These are phyloP conservation scores for Lapara coniferarum DNA, from an alignment of 2,888 invertebrate species.

Conservation along the genomic window DNA sequence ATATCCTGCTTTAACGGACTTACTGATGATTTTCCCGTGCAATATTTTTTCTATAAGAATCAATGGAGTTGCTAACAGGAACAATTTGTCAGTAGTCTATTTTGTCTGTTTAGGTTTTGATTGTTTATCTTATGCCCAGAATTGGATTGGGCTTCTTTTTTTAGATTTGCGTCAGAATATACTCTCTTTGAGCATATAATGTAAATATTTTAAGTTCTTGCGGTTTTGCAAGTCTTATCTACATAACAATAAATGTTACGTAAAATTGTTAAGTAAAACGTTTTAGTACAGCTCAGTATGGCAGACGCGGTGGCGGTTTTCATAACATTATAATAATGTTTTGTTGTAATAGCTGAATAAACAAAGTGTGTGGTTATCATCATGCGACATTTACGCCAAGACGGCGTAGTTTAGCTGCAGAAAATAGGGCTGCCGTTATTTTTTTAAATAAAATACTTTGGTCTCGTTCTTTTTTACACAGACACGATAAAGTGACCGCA, in stretches of 20 bases:
- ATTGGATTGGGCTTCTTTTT: constrained; percentile 12
- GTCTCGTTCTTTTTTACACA: too few species aligned
- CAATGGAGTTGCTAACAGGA: constrained; percentile 70
- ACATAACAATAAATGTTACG: constrained; percentile 15
- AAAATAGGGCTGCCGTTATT: background rate
- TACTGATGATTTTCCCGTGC: constrained; percentile 64
- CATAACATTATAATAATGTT: constrained; percentile 11
- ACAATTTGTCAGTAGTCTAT: constrained; percentile 70
- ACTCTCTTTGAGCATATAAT: constrained; percentile 1
- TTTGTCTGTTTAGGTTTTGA: constrained; percentile 60
- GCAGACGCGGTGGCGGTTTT: background rate
- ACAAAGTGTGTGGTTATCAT: background rate
- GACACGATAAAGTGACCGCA: too few species aligned
- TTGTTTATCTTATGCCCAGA: constrained; percentile 53
- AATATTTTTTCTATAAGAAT: constrained; percentile 69
- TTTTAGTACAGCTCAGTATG: background rate
- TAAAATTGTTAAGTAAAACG: constrained; percentile 6
- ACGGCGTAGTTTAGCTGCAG: background rate
- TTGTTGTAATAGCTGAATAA: background rate
- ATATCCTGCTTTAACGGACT: constrained; percentile 54
- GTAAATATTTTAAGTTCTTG: constrained; percentile 10
- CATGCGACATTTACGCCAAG: constrained; percentile 5
- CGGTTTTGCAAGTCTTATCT: constrained; percentile 7
- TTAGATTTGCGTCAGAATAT: background rate
- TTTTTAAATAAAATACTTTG: too few species aligned